These are phyloP conservation scores for Selenia dentaria DNA, from an alignment of 2,888 invertebrate species.

Conservation along the genomic window DNA sequence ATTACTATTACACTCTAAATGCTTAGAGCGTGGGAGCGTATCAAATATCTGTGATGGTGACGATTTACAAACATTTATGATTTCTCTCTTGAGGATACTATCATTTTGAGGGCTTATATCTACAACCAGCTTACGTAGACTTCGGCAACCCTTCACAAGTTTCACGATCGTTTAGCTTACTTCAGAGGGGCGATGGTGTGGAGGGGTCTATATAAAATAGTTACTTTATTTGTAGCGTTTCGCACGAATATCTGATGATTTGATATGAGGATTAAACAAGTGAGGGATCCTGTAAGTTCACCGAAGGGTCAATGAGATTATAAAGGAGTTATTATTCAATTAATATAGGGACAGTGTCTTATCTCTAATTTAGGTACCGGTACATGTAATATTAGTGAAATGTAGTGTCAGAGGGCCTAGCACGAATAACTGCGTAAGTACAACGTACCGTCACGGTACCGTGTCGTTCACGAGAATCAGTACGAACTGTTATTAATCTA, in stretches of 20 bases:
- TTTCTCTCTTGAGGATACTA: conserved; percentile 60
- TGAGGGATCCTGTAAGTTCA: conserved; percentile 44
- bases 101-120: conserved; percentile 42
- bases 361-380: not conserved
- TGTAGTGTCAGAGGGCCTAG: too few relatives aligned
- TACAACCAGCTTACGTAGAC: conserved; percentile 37
- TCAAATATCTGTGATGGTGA: conserved; percentile 63
- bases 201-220: conserved; percentile 37
- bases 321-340: not conserved
- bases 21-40: conserved; percentile 63
- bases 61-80: conserved; percentile 62
- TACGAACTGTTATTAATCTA: too few relatives aligned
- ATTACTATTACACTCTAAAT: too few relatives aligned
- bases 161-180: not conserved
- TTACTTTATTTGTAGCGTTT: conserved; percentile 34
- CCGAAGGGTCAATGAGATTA: conserved; percentile 43
- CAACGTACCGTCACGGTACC: too few relatives aligned
- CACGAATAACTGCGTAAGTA: too few relatives aligned
- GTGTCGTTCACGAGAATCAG: too few relatives aligned
- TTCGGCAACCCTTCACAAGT: conserved; percentile 27
- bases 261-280: conserved; percentile 48
- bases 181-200: not conserved
- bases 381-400: too few relatives aligned
- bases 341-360: not conserved
- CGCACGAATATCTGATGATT: conserved; percentile 70